A percentile compares a stretch with the other conserved stretches of the same genome.
These are phyloP conservation scores for Xanthia icteritia DNA, from an alignment of 2,888 invertebrate species.

Conservation along the genomic window DNA sequence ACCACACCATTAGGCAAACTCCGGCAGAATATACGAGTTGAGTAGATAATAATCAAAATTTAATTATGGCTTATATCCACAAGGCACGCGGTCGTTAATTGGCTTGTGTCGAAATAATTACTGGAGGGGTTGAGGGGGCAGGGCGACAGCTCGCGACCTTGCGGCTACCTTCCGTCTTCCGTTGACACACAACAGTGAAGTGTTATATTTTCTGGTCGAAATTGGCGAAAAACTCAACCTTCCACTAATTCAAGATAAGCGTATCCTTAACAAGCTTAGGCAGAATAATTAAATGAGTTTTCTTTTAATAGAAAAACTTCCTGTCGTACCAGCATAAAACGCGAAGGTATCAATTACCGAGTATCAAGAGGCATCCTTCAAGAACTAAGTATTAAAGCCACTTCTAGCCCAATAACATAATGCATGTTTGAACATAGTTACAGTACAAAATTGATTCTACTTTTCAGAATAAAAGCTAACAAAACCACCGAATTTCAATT, in stretches of 20 bases:
- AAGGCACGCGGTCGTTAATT: constrained; percentile 74
- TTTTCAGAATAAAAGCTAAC: constrained; percentile 63
- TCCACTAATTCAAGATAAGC: constrained; percentile 14
- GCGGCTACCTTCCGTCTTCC: constrained; percentile 71
- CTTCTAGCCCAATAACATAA: constrained; percentile 9
- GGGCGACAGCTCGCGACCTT: constrained; percentile 46
- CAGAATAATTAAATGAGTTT: neutral
- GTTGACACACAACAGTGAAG: constrained; percentile 54
- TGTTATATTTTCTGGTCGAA: constrained; percentile 13
- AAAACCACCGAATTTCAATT: constrained; percentile 72
- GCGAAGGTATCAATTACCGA: neutral
- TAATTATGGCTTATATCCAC: constrained; percentile 75
- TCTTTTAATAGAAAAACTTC: neutral
- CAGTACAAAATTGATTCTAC: constrained; percentile 26
- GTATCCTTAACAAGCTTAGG: neutral
- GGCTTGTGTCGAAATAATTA: constrained; percentile 77
- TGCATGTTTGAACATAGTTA: constrained; percentile 14
- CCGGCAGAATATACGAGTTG: constrained; percentile 55
- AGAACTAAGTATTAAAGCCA: neutral
- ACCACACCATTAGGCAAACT: constrained; percentile 60
- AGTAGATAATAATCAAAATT: constrained; percentile 76
- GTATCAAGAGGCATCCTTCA: neutral
- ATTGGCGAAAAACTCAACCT: constrained; percentile 3
- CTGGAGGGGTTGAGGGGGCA: constrained; percentile 51
- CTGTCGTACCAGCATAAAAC: neutral